Base-by-base conservation (phyloP, 2,797 vertebrate genomes). In the Enteromius trimaculatus region DNA sequence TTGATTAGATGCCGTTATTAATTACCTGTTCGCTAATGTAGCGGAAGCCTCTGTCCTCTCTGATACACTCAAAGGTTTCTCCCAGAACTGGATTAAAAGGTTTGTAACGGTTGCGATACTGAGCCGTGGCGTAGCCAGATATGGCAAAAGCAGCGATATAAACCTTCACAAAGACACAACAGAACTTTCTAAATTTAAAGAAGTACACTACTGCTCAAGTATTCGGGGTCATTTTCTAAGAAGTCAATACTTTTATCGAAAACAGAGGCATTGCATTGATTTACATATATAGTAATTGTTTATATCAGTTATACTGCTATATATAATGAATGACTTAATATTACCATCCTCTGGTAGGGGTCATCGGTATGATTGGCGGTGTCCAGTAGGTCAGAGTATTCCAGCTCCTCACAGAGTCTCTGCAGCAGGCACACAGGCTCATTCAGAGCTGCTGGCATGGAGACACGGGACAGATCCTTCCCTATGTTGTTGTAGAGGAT, bases 31-130 rank as follows among this genome's bases (percentile, higher is more conserved):
- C 97, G 3, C 97, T 96, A 91, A 98, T 94, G 93, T 95, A 94
- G 47, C 89, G 92, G 92, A 98, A 97, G 78, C 96, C 95, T 0
- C 93, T 91, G 88, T 98, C 97, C 0, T 97, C 96, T 77, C 96
- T 89, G 85, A 94, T 82, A 0, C 96, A 98, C 91, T 98, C 97
- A 1, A 93, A 98, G 2, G 97, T 98, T 93, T 98, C 97, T 0
- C 97, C 97, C 79, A 98, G 95, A 80, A 98, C 94, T 0, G 97
- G 97, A 92, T 98, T 98, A 87, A 98, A 97, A 76, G 97, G 97
- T 82, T 98, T 98, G 92, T 97, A 97, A 76, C 95, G 95, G 14
- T 95, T 97, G 3, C 97, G 95, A 92, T 95, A 96, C 26, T 93
- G 96, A 0, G 96, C 97, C 3, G 96, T 96, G 62, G 96, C 93